Conservation (phyloP, 2,797 vertebrate species). For the Sebastes itinus region DNA sequence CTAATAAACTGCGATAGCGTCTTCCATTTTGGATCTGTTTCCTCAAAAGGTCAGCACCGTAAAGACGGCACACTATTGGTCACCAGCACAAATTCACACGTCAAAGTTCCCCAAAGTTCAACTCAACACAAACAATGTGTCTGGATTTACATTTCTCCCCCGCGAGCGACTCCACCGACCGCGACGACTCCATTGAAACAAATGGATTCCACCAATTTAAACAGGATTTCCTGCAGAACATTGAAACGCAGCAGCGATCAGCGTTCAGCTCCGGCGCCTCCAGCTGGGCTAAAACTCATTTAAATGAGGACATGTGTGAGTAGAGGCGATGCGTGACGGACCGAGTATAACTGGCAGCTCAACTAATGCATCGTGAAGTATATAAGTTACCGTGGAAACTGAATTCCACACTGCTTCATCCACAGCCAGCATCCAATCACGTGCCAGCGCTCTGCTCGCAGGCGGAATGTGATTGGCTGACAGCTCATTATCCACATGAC, state of each 20-base stretch:
- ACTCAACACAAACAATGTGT: background rate
- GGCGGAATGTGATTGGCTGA: slow-evolving; percentile 56
- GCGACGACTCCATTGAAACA: fast-evolving
- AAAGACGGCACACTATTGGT: background rate
- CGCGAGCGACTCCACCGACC: background rate
- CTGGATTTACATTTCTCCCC: background rate
- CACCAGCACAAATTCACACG: background rate
- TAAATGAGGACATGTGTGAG: too few relatives aligned
- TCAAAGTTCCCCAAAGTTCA: background rate
- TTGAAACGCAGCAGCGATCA: background rate
- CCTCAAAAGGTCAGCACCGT: background rate
- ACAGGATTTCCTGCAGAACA: background rate
- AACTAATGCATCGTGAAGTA: background rate
- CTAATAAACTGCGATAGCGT: background rate
- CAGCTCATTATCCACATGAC: slow-evolving; percentile 56
- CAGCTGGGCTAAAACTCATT: background rate
- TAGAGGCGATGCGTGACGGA: background rate
- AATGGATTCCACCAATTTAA: background rate
- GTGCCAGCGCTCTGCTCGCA: background rate
- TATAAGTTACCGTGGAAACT: slow-evolving; percentile 45
- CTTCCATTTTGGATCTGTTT: background rate
- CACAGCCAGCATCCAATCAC: slow-evolving; percentile 34
- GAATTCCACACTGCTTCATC: background rate
- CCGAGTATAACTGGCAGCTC: background rate
- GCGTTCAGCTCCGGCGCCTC: too few relatives aligned